These are phyloP conservation scores for Nothocercus julius DNA, from an alignment of 2,113 vertebrate genomes.

Conservation along the genomic window DNA sequence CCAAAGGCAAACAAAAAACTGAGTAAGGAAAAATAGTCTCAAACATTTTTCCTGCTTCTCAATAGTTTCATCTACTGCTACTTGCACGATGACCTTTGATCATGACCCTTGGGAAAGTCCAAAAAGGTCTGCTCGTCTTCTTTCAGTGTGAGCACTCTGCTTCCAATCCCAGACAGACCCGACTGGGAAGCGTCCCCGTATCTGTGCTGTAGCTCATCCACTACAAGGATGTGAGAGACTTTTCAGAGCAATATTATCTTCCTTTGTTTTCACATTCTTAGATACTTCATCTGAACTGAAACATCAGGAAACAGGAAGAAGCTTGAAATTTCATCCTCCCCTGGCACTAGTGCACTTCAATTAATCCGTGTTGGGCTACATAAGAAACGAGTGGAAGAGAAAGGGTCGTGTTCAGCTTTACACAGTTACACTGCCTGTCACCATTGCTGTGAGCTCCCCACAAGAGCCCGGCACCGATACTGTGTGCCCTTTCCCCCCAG, in stretches of 20 bases:
- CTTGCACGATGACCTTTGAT: not conserved
- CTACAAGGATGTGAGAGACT: not conserved
- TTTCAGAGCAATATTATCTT: not conserved
- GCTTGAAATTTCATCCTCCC: not conserved
- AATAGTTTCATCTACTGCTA: not conserved
- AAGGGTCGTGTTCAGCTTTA: not conserved
- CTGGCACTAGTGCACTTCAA: not conserved
- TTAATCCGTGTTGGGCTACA: not conserved
- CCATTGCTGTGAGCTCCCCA: fast-evolving
- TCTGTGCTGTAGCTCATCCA: not conserved
- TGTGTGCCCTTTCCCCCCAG: not conserved
- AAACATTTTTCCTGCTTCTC: not conserved
- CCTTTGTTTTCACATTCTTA: not conserved
- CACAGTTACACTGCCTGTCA: not conserved
- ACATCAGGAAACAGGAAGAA: not conserved
- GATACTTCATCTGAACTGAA: not conserved
- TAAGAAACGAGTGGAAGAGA: not conserved
- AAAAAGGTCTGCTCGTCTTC: not conserved
- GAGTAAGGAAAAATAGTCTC: not conserved
- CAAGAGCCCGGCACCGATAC: not conserved
- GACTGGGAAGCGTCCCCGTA: not conserved
- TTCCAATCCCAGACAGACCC: not conserved
- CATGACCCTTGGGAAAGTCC: not conserved
- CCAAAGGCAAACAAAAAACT: not conserved
- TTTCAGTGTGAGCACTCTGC: not conserved